Evolutionary conservation across 2,113 vertebrate genomes (phyloP).

Genomic region (Mormyrus lacerda): DNA sequence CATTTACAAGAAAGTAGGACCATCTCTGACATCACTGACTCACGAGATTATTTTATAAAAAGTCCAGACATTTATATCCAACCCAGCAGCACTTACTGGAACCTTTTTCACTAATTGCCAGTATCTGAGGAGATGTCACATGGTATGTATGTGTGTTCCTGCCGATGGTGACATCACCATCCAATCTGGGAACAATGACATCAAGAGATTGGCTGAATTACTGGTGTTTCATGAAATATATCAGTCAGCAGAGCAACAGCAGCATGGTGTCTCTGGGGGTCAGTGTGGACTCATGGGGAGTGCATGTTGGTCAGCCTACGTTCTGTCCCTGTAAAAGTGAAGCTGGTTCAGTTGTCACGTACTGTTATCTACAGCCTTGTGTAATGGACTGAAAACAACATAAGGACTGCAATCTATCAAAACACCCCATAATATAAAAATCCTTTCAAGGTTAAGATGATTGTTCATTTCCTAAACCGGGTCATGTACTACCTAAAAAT

Average conservation of each 20-base stretch:
- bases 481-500: background rate
- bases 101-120: background rate
- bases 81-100: slow-evolving; percentile 1
- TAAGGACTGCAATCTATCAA: background rate
- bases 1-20: background rate
- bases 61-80: background rate
- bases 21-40: background rate
- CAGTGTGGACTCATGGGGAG: background rate
- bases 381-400: background rate
- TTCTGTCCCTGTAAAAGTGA: background rate
- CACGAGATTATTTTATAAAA: background rate
- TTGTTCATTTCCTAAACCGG: background rate
- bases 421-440: background rate
- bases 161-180: slow-evolving; percentile 11
- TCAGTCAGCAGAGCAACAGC: background rate
- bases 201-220: background rate
- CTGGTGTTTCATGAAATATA: background rate
- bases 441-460: background rate
- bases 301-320: background rate
- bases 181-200: slow-evolving; percentile 13
- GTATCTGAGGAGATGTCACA: slow-evolving; percentile 1
- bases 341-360: background rate
- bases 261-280: background rate
- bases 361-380: background rate
- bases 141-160: background rate